Percentiles rank a stretch among this genome's conserved stretches.
Conservation (phyloP, 2,797 vertebrate species). For the Hapalemur alaotrensis region DNA sequence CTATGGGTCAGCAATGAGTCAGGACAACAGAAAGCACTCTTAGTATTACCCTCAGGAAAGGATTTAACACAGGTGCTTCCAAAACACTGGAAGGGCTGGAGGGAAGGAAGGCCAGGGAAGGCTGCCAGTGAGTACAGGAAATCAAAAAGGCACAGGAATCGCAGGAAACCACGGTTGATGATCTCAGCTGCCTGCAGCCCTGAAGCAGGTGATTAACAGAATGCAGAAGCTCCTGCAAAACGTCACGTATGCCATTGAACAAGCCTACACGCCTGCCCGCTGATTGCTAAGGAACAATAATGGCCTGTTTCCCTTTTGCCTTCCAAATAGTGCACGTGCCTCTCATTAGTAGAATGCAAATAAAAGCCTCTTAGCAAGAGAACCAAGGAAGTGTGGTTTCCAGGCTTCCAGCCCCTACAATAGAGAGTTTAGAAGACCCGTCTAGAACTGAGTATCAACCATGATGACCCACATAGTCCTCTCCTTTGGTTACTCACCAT, state of each 20-base stretch:
- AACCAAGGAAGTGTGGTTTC: background rate
- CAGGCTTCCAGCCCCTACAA: background rate
- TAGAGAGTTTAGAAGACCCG: background rate
- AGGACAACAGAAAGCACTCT: constrained; percentile 14
- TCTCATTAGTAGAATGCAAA: background rate
- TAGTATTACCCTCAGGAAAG: constrained; percentile 24
- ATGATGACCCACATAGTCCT: accelerated
- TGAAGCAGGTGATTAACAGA: constrained; percentile 46
- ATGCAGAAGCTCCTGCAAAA: constrained; percentile 20
- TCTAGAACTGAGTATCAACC: background rate
- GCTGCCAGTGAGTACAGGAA: constrained; percentile 62
- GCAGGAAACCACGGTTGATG: constrained; percentile 55
- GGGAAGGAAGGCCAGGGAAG: constrained; percentile 42
- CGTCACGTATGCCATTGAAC: constrained; percentile 49
- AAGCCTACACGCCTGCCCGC: background rate
- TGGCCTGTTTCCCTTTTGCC: background rate
- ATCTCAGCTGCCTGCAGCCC: background rate
- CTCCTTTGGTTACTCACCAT: background rate
- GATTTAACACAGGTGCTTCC: constrained; percentile 62
- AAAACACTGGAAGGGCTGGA: constrained; percentile 28
- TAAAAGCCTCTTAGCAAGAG: background rate
- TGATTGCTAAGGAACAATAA: background rate
- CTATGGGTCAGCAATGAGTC: background rate
- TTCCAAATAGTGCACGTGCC: background rate
- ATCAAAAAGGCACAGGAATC: background rate